Evolutionary conservation across 2,888 invertebrate genomes (phyloP).

Genomic region (Drosophila nr. perissopoda): DNA sequence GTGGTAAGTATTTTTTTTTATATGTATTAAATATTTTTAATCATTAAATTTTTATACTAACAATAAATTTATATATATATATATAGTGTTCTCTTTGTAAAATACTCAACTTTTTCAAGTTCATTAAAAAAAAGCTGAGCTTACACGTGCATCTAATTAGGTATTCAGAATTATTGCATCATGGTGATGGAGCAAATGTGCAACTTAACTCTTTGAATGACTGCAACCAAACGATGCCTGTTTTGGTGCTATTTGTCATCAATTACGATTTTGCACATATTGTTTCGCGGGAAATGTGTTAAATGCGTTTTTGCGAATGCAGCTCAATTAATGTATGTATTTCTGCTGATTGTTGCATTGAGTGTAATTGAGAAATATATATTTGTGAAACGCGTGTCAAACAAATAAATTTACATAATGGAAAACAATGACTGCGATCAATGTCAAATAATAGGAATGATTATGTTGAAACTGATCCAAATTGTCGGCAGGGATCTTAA

Average conservation of each 20-base stretch:
- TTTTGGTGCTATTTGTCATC: conserved; percentile 27
- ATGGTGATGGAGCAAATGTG: neutral
- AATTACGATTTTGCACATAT: conserved; percentile 39
- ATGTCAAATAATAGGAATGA: conserved; percentile 46
- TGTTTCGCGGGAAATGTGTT: conserved; percentile 10
- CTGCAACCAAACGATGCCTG: neutral
- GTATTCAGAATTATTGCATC: neutral
- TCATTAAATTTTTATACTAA: neutral
- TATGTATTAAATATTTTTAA: too few species aligned
- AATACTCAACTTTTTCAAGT: neutral
- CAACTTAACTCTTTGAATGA: neutral
- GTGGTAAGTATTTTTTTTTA: too few species aligned
- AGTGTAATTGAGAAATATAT: conserved; percentile 42
- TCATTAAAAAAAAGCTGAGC: neutral
- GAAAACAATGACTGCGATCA: conserved; percentile 61
- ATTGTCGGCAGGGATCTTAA: conserved; percentile 50
- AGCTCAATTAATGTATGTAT: conserved; percentile 54
- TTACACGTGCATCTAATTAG: neutral
- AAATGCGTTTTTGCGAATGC: conserved; percentile 26
- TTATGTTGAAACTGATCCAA: conserved; percentile 53
- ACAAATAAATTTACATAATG: conserved; percentile 75
- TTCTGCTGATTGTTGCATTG: conserved; percentile 42
- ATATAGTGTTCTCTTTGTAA: neutral
- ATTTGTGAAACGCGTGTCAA: conserved; percentile 37
- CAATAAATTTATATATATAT: too few species aligned